Evolutionary conservation across 2,797 vertebrate species (phyloP).

Genomic region (Esox lucius): DNA sequence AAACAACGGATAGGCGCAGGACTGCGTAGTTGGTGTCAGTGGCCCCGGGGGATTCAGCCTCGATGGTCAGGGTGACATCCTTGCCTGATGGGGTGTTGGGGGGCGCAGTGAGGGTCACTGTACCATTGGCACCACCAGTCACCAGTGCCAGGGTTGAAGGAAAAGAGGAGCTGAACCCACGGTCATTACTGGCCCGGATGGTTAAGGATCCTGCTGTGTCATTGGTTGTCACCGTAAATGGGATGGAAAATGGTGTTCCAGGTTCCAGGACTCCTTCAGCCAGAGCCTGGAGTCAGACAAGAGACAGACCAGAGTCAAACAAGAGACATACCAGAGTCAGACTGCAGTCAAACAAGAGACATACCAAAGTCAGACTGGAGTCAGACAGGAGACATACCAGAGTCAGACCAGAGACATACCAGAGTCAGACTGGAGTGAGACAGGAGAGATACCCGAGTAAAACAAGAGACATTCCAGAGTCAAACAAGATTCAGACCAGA

Average conservation of each 20-base stretch:
- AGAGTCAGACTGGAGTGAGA: too few species aligned
- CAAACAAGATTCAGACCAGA: too few species aligned
- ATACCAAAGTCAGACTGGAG: too few species aligned
- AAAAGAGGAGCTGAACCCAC: constrained; percentile 8
- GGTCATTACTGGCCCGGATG: constrained; percentile 18
- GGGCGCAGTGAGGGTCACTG: constrained; percentile 5
- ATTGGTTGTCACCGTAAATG: constrained; percentile 24
- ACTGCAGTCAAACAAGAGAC: too few species aligned
- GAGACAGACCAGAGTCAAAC: too few species aligned
- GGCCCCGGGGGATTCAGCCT: constrained; percentile 11
- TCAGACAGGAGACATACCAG: too few species aligned
- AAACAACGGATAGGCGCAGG: constrained; percentile 12
- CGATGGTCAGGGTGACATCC: constrained; percentile 30
- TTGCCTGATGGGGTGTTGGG: constrained; percentile 14
- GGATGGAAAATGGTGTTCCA: constrained; percentile 17
- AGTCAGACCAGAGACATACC: too few species aligned
- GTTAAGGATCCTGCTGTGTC: constrained; percentile 9
- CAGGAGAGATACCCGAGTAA: too few species aligned
- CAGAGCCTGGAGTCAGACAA: constrained; percentile 12
- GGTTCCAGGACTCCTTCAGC: constrained; percentile 1
- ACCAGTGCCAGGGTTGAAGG: neutral
- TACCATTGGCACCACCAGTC: constrained; percentile 6
- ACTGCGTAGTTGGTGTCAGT: constrained; percentile 29
- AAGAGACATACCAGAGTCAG: too few species aligned
- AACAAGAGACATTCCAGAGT: too few species aligned